Evolutionary conservation across 1,140 invertebrate species (phyloP).

Genomic region (Pachyrhynchus sulphureomaculatus): DNA sequence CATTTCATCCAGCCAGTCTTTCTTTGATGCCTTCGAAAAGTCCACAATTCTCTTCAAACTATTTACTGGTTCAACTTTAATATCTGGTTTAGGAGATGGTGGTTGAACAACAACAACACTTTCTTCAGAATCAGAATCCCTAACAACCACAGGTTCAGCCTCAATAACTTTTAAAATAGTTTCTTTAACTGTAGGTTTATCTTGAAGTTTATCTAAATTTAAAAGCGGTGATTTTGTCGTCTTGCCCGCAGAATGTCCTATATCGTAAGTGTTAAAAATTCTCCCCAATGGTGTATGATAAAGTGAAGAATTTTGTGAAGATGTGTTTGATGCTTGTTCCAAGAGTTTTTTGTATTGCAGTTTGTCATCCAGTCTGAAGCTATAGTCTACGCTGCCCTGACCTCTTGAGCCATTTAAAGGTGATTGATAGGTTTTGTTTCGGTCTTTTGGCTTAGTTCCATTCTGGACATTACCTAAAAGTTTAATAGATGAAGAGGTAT

Average conservation of each 20-base stretch:
- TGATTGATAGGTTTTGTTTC: background rate
- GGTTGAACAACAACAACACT: constrained; percentile 41
- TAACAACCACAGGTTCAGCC: constrained; percentile 41
- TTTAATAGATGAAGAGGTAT: no score
- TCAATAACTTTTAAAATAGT: constrained; percentile 46
- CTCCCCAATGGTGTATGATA: constrained; percentile 42
- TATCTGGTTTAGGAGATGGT: constrained; percentile 46
- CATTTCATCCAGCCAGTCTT: constrained; percentile 42
- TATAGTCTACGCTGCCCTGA: constrained; percentile 34
- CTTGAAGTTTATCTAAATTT: constrained; percentile 20
- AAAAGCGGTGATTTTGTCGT: constrained; percentile 25
- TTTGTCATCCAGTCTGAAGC: constrained; percentile 46
- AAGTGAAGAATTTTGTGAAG: constrained; percentile 31
- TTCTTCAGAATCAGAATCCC: constrained; percentile 48
- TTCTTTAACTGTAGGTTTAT: constrained; percentile 37
- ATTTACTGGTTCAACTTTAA: constrained; percentile 46
- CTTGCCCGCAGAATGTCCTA: constrained; percentile 18
- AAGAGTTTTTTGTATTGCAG: constrained; percentile 44
- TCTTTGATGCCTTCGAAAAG: constrained; percentile 33
- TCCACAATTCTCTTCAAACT: constrained; percentile 44
- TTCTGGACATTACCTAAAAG: constrained; percentile 13
- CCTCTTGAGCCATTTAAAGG: background rate
- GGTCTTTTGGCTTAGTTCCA: constrained; percentile 19
- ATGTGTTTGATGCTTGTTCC: constrained; percentile 22
- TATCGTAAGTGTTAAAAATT: constrained; percentile 25